Evolutionary conservation across 1,140 invertebrate genomes (phyloP), one percentile per base, ranked within the genome.

Genomic region (Marisa cornuarietis): DNA sequence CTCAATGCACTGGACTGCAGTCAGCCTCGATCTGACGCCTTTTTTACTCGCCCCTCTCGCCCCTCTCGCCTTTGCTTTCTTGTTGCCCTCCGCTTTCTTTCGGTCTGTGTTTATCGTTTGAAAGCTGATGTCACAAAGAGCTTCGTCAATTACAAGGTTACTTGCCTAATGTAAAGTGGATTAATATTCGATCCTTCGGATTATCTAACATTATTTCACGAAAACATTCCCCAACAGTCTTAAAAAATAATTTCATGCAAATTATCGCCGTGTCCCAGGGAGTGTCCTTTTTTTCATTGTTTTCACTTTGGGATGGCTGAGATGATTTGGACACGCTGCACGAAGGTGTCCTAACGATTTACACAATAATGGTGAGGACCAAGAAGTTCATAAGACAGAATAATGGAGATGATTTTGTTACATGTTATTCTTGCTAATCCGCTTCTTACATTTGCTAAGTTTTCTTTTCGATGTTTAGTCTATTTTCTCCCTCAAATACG

Each of bases 181-280:
- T 73, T 73, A 73, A 54, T 49, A 54, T 54, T 51, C 22, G 71
- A 22, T 20, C 49, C 51, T 51, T 54, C 3, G 54, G 71, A 73
- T 73, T 73, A 54, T 18, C 54, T 73, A 73, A 73, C 71, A 22
- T 73, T 52, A 73, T 31, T 42, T 73, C 69, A 71, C 26, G n/a
- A 49, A 20, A 54, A 54, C 71, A 26, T 54, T 73, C 51, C 49
- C 51, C 31, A 8, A 20, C 54, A 22, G 51, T n/a, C 26, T 71
- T 26, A 49, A 71, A 69, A 71, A 71, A 20, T 49, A 20, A 26
- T 49, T 71, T 31, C 69, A 42, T 71, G 69, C 69, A 71, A 71
- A 71, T 71, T 31, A 20, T 71, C 18, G 31, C 10, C 69, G 8
- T 58, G 11, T 18, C 54, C 16, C 54, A 58, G 54, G 11, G 54